Percentiles rank a stretch among this genome's conserved stretches.
phyloP scores from a whole-genome alignment of 1,140 invertebrate genomes.

The Episyrphus balteatus region DNA sequence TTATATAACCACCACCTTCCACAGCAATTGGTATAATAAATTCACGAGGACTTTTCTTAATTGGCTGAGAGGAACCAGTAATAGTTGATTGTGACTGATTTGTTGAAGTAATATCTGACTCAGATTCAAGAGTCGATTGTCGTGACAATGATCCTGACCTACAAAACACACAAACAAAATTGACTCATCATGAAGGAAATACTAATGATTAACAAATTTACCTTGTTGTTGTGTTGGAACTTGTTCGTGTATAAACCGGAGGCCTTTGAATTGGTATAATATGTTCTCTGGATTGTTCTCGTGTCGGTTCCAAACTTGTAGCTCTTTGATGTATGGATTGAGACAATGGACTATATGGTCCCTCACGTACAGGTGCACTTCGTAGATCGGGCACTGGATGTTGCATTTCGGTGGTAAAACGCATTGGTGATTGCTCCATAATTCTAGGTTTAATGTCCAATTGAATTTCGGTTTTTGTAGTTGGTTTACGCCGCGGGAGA shows the following conservation, averaged over 20 bases:
- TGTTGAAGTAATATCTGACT: conserved; percentile 45
- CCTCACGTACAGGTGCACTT: conserved; percentile 36
- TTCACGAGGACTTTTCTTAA: conserved; percentile 76
- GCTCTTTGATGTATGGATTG: conserved; percentile 25
- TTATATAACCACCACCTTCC: conserved; percentile 76
- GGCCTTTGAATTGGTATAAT: conserved; percentile 53
- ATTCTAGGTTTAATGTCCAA: conserved; percentile 38
- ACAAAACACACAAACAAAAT: conserved; percentile 6
- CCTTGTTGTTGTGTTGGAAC: conserved; percentile 30
- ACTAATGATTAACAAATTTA: conserved; percentile 10
- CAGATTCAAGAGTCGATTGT: conserved; percentile 57
- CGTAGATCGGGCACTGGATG: conserved; percentile 35
- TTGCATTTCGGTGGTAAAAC: conserved; percentile 35
- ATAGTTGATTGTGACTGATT: conserved; percentile 29
- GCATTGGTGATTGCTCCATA: conserved; percentile 27
- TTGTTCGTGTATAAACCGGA: conserved; percentile 29
- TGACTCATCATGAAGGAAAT: conserved; percentile 1
- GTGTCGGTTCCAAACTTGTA: conserved; percentile 27
- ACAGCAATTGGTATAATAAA: conserved; percentile 86
- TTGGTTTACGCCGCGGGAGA: conserved; percentile 48
- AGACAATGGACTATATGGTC: conserved; percentile 31
- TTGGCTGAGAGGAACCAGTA: conserved; percentile 52
- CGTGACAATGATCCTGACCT: conserved; percentile 43
- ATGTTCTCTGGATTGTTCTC: conserved; percentile 40
- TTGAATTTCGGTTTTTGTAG: conserved; percentile 53